A percentile compares a stretch with the other conserved stretches of the same genome.
Conservation (phyloP, 2,797 vertebrate species). For the Hipposideros larvatus region DNA sequence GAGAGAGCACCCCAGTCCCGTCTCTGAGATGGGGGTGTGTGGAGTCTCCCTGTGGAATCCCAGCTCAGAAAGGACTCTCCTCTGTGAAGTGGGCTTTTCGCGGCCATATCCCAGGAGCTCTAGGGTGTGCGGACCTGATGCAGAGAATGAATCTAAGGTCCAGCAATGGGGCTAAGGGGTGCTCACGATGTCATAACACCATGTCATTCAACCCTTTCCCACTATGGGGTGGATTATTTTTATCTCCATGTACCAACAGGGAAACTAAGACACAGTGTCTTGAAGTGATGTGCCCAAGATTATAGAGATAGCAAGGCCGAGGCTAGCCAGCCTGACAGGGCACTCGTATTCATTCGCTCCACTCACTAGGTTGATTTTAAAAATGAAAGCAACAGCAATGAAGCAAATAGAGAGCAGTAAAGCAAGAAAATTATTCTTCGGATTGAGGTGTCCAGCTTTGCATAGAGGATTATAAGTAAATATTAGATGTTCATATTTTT, state of each 20-base stretch:
- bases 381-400: neutral
- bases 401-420: neutral
- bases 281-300: too few relatives aligned
- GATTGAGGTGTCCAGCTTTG: neutral
- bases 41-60: accelerated
- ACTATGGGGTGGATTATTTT: accelerated
- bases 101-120: accelerated
- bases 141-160: accelerated
- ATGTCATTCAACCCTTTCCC: neutral
- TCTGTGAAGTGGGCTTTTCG: neutral
- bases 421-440: neutral
- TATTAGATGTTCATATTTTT: too few relatives aligned
- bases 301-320: accelerated
- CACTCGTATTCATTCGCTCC: neutral
- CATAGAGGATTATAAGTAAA: too few relatives aligned
- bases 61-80: neutral
- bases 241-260: neutral
- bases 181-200: accelerated
- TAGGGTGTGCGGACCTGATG: accelerated
- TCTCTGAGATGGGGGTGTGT: neutral
- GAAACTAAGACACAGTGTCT: accelerated
- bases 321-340: accelerated
- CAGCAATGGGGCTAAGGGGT: accelerated
- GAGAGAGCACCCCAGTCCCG: neutral
- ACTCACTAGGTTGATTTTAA: neutral